Evolutionary conservation across 2,113 vertebrate species (phyloP).

Genomic region (Amphiprion percula): DNA sequence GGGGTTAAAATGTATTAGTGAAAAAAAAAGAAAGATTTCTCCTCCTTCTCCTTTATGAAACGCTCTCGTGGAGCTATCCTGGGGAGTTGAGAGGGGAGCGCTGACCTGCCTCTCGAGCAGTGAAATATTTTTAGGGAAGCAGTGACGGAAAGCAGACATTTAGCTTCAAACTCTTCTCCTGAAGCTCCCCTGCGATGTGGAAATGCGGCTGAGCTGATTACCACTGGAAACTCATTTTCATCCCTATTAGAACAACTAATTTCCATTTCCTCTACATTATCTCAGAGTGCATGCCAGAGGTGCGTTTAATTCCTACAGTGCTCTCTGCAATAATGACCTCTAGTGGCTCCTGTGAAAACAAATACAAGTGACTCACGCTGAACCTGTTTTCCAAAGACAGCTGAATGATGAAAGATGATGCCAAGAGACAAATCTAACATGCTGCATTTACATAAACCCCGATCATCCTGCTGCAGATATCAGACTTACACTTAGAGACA

Average conservation of each 20-base stretch:
- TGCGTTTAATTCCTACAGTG: conserved; percentile 16
- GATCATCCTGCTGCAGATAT: conserved; percentile 19
- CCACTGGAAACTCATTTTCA: conserved; percentile 59
- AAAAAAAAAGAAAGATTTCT: conserved; percentile 7
- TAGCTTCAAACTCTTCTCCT: conserved; percentile 6
- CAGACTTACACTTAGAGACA: conserved; percentile 21
- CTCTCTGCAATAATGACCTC: conserved; percentile 71
- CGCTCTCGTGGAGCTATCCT: conserved; percentile 5
- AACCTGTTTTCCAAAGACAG: conserved; percentile 12
- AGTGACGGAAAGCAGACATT: conserved; percentile 16
- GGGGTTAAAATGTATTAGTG: too few species aligned
- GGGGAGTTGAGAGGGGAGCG: conserved; percentile 20
- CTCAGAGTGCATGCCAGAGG: conserved; percentile 35
- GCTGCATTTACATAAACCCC: conserved; percentile 37
- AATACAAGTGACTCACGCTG: background rate
- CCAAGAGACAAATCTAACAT: conserved; percentile 22
- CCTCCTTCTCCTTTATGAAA: conserved; percentile 31
- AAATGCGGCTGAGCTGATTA: conserved; percentile 41
- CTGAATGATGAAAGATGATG: conserved; percentile 39
- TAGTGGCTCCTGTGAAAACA: conserved; percentile 65
- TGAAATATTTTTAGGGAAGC: background rate
- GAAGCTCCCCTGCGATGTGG: conserved; percentile 11
- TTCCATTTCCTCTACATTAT: conserved; percentile 59
- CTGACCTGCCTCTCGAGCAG: conserved; percentile 26
- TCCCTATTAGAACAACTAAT: conserved; percentile 58